Evolutionary conservation across 1,140 invertebrate species (phyloP).

Genomic region (Pseudoatta argentina): DNA sequence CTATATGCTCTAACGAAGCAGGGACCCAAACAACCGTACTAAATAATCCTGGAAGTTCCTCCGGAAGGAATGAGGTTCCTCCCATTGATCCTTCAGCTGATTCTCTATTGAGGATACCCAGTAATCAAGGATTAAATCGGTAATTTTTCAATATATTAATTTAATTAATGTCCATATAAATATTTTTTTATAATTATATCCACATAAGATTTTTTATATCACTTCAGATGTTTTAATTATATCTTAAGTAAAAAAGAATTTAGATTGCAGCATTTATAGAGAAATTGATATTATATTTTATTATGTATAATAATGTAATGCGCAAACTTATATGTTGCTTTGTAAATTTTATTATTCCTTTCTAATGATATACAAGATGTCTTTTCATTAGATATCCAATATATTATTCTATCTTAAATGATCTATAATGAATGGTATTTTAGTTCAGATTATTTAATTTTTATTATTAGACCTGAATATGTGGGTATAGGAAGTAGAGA

Average conservation of each 20-base stretch:
- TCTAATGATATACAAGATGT: no score
- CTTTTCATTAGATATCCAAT: not conserved
- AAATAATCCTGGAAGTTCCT: not conserved
- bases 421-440: not conserved
- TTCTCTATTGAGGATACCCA: not conserved
- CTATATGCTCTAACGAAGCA: constrained; percentile 76
- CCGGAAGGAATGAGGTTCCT: not conserved
- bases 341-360: not conserved
- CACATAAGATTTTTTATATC: not conserved
- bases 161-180: not conserved
- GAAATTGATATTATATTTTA: not conserved
- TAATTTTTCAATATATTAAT: not conserved
- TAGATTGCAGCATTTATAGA: not conserved
- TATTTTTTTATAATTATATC: not conserved
- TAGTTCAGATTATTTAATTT: not conserved
- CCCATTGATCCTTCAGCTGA: no score
- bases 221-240: not conserved
- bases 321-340: not conserved
- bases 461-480: not conserved
- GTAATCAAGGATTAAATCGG: not conserved
- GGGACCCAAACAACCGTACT: constrained; percentile 78
- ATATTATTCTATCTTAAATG: not conserved
- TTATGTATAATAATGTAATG: not conserved
- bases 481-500: constrained; percentile 89
- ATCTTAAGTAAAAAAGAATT: not conserved